These are phyloP conservation scores for Neofelis nebulosa DNA, from an alignment of 2,113 vertebrate species.

Conservation along the genomic window DNA sequence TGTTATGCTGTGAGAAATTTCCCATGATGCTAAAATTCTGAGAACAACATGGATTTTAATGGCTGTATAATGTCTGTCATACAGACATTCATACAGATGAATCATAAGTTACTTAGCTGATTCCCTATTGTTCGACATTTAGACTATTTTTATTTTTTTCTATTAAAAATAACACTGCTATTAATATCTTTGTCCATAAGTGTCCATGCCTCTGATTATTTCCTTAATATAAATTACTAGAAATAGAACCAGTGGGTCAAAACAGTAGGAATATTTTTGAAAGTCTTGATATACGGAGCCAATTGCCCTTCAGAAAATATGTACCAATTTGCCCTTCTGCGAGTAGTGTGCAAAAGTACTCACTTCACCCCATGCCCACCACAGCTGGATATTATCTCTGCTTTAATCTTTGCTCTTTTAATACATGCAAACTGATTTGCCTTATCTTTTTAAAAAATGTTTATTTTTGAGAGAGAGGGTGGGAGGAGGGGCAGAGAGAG, in stretches of 20 bases:
- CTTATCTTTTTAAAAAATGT: not conserved
- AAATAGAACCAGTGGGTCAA: slow-evolving; percentile 43
- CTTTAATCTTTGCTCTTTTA: not conserved
- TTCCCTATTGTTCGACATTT: slow-evolving; percentile 34
- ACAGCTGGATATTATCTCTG: not conserved
- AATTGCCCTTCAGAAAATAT: not conserved
- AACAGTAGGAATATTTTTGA: slow-evolving; percentile 21
- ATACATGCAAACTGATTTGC: too few species aligned
- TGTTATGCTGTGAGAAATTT: not conserved
- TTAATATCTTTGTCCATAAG: slow-evolving; percentile 38
- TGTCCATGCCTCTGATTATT: slow-evolving; percentile 31
- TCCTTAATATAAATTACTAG: slow-evolving; percentile 39
- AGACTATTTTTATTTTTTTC: slow-evolving; percentile 12
- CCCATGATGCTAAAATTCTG: not conserved
- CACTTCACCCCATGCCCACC: not conserved
- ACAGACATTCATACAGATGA: not conserved
- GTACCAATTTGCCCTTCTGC: not conserved
- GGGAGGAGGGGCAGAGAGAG: not conserved
- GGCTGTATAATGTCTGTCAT: not conserved
- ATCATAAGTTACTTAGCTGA: not conserved
- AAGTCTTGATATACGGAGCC: not conserved
- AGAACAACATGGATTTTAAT: not conserved
- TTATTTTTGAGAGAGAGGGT: not conserved
- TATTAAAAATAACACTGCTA: slow-evolving; percentile 42
- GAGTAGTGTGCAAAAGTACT: rapidly evolving